phyloP scores from a whole-genome alignment of 2,113 vertebrate genomes.

The Cricetomys ansorgei region DNA sequence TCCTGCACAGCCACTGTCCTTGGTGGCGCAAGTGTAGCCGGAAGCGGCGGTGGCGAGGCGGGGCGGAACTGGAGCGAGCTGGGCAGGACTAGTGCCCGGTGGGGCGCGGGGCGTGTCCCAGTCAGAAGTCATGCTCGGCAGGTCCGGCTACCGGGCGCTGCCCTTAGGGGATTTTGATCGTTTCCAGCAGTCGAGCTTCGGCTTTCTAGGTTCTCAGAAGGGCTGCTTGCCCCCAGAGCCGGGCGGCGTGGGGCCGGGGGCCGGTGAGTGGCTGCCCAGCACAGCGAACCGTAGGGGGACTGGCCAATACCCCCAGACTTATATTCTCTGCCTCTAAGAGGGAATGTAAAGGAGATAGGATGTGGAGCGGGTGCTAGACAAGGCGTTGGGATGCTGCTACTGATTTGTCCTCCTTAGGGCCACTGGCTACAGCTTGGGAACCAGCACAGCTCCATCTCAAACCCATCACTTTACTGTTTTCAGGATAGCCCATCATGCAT shows the following conservation, averaged over 20 bases:
- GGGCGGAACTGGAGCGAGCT: not conserved
- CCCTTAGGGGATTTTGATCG: slow-evolving; percentile 86
- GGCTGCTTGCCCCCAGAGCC: slow-evolving; percentile 76
- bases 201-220: slow-evolving; percentile 84
- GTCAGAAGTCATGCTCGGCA: slow-evolving; percentile 84
- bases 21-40: not conserved
- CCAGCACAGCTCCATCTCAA: not conserved
- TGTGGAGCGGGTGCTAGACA: not conserved
- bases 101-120: not conserved
- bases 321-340: not conserved
- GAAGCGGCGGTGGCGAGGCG: not conserved
- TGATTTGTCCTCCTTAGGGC: not conserved
- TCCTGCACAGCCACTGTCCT: fast-evolving
- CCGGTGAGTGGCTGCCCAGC: slow-evolving; percentile 76
- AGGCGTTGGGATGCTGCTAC: not conserved
- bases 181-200: slow-evolving; percentile 81
- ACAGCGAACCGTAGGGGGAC: not conserved
- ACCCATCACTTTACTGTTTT: not conserved
- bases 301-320: not conserved
- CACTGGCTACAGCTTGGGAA: not conserved
- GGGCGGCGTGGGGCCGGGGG: slow-evolving; percentile 31
- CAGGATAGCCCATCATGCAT: not conserved
- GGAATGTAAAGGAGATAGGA: not conserved
- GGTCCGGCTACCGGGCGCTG: slow-evolving; percentile 87
- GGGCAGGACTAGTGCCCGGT: fast-evolving